These are phyloP conservation scores for Centrocercus urophasianus DNA, from an alignment of 2,113 vertebrate species.

Conservation along the genomic window DNA sequence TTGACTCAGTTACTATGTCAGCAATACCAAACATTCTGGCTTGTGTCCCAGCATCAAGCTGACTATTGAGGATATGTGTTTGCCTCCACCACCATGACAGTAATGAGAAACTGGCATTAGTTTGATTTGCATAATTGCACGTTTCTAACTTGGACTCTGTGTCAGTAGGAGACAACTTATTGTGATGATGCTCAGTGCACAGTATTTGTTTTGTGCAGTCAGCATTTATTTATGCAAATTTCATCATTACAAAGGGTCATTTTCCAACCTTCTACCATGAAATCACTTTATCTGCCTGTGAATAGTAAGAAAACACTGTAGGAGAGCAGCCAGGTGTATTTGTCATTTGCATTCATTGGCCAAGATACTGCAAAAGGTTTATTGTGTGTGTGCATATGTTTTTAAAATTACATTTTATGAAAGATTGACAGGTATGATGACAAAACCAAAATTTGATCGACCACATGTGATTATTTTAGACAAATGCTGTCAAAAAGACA, in stretches of 20 bases:
- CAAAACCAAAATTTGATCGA: slow-evolving; percentile 68
- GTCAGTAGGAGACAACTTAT: slow-evolving; percentile 95
- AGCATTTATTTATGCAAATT: slow-evolving; percentile 99
- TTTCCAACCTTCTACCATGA: slow-evolving; percentile 93
- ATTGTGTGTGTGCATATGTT: slow-evolving; percentile 47
- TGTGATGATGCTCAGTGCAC: slow-evolving; percentile 87
- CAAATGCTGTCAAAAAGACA: slow-evolving; percentile 61
- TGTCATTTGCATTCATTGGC: slow-evolving; percentile 73
- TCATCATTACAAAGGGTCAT: slow-evolving; percentile 92
- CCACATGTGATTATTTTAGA: slow-evolving; percentile 67
- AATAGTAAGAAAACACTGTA: slow-evolving; percentile 76
- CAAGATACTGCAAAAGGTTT: slow-evolving; percentile 44
- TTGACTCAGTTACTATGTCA: slow-evolving; percentile 95
- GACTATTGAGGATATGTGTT: slow-evolving; percentile 91
- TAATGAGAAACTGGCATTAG: slow-evolving; percentile 96
- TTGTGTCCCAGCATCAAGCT: slow-evolving; percentile 87
- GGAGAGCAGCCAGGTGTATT: slow-evolving; percentile 64
- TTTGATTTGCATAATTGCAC: slow-evolving; percentile 97
- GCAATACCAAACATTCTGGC: slow-evolving; percentile 90
- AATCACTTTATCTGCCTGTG: slow-evolving; percentile 88
- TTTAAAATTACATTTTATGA: slow-evolving; percentile 57
- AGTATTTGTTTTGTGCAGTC: slow-evolving; percentile 91
- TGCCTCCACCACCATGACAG: slow-evolving; percentile 90
- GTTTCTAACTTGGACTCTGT: slow-evolving; percentile 86
- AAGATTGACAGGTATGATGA: slow-evolving; percentile 72